phyloP scores from a whole-genome alignment of 2,797 vertebrate species.

The Pagetopsis macropterus region DNA sequence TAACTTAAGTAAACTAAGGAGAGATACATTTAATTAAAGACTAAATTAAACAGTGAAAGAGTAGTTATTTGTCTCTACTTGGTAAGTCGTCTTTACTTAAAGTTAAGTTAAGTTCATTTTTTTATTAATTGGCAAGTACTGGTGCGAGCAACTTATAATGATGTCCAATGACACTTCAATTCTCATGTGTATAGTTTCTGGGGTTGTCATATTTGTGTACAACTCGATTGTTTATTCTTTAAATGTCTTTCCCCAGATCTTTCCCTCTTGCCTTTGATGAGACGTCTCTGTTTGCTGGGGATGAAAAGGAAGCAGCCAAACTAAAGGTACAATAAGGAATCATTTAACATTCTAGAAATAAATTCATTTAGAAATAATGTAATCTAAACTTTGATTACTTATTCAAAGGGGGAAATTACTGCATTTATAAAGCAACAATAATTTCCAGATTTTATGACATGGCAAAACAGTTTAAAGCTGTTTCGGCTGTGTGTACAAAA shows the following conservation, averaged over 20 bases:
- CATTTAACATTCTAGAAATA: not conserved
- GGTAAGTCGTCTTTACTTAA: not conserved
- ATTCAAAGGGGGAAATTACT: not conserved
- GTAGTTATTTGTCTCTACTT: not conserved
- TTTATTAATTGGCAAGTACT: too few species aligned
- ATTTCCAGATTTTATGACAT: not conserved
- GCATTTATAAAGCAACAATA: not conserved
- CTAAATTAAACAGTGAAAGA: too few species aligned
- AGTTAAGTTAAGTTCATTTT: not conserved
- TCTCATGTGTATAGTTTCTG: not conserved
- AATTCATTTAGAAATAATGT: not conserved
- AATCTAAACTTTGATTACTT: not conserved
- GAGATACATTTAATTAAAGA: too few species aligned
- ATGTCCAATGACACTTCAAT: not conserved
- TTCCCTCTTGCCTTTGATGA: constrained; percentile 96
- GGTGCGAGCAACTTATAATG: not conserved
- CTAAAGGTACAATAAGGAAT: constrained; percentile 85
- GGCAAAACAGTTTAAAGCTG: not conserved
- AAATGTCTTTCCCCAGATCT: constrained; percentile 76
- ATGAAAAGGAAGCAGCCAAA: constrained; percentile 88
- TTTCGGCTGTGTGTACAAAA: too few species aligned
- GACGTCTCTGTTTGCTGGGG: constrained; percentile 91
- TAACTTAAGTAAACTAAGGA: too few species aligned
- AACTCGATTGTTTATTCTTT: not conserved
- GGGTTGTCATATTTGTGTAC: not conserved